Percentiles rank a stretch among this genome's conserved stretches.
phyloP scores from a whole-genome alignment of 2,888 invertebrate genomes.

The Plemyria rubiginata region DNA sequence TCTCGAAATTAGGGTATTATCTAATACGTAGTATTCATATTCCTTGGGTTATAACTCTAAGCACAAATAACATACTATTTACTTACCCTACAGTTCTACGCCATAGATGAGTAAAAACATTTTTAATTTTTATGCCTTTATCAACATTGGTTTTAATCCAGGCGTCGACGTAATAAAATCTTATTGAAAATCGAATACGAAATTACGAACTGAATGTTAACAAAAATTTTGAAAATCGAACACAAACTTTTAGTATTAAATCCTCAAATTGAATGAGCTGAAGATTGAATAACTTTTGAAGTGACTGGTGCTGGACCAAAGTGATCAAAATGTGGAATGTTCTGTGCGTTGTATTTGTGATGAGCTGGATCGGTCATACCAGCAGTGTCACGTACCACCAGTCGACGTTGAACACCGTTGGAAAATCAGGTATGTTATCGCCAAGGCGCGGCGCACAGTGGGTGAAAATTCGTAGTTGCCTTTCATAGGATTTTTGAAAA shows the following conservation, averaged over 20 bases:
- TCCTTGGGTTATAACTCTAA: too few species aligned
- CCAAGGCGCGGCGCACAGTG: too few species aligned
- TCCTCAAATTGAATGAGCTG: constrained; percentile 13
- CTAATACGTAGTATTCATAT: too few species aligned
- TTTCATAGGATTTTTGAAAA: too few species aligned
- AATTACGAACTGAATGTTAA: constrained; percentile 1
- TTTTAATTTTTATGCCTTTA: background rate
- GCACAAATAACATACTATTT: too few species aligned
- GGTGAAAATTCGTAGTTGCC: too few species aligned
- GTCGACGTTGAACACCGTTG: constrained; percentile 55
- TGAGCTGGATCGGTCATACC: constrained; percentile 68
- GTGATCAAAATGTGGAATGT: constrained; percentile 62
- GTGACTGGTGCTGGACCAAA: constrained; percentile 34
- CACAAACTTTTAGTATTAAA: constrained; percentile 15
- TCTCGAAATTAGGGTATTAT: too few species aligned
- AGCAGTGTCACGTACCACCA: constrained; percentile 66
- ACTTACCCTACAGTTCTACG: too few species aligned
- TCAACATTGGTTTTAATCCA: constrained; percentile 4
- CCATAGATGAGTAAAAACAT: too few species aligned
- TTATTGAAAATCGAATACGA: constrained; percentile 10
- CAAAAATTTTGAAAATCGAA: constrained; percentile 12
- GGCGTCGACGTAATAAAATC: background rate
- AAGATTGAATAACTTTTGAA: constrained; percentile 15
- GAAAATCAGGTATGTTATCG: constrained; percentile 73
- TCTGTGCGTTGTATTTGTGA: constrained; percentile 60